Percentiles rank a stretch among this genome's conserved stretches.
phyloP scores from a whole-genome alignment of 2,797 vertebrate species.

The Salmo trutta region DNA sequence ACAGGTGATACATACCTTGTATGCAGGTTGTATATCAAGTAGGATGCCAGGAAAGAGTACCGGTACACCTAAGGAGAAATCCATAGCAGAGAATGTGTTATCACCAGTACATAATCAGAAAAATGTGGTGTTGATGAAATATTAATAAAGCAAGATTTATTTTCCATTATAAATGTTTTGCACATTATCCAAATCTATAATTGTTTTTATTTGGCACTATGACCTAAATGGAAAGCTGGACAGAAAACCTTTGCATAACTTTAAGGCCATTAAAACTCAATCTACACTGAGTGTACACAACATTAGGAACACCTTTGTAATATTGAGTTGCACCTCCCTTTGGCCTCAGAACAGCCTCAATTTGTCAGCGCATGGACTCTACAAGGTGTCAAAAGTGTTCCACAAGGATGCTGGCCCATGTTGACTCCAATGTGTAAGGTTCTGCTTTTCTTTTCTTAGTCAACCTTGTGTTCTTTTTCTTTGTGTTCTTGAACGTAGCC shows the following conservation, averaged over 20 bases:
- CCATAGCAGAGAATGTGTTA: background rate
- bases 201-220: background rate
- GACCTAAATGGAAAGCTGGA: background rate
- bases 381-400: no score
- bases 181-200: background rate
- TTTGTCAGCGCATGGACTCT: no score
- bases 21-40: conserved; percentile 74
- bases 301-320: no score
- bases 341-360: no score
- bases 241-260: background rate
- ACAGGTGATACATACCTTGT: conserved; percentile 62
- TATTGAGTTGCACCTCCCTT: no score
- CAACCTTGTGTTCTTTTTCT: no score
- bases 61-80: conserved; percentile 62
- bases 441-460: no score
- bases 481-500: no score
- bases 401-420: no score
- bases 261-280: background rate
- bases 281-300: no score
- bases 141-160: background rate
- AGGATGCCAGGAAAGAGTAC: conserved; percentile 73
- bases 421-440: no score
- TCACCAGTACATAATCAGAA: background rate
- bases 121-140: background rate
- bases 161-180: background rate